phyloP scores from a whole-genome alignment of 2,888 invertebrate genomes.

The Tenthredo amoena region DNA sequence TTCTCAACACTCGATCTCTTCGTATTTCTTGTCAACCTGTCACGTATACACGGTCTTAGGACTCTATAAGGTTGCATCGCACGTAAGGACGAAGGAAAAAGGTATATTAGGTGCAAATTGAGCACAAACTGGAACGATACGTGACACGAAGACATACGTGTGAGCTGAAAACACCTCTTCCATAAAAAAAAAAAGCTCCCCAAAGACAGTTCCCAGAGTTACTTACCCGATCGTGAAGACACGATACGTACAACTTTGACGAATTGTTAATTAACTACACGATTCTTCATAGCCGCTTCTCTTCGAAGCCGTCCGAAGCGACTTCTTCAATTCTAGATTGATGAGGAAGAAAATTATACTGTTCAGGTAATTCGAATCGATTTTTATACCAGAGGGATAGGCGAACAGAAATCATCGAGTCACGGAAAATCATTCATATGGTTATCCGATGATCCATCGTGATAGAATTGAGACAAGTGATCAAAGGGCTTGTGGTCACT shows the following conservation, averaged over 20 bases:
- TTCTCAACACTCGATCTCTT: background rate
- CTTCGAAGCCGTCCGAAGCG: background rate
- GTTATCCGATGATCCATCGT: background rate
- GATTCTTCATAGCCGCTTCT: background rate
- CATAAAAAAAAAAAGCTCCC: background rate
- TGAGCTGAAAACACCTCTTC: background rate
- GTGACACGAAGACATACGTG: background rate
- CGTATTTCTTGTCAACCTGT: background rate
- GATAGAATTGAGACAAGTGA: background rate
- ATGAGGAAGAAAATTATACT: background rate
- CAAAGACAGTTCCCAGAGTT: background rate
- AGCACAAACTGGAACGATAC: background rate
- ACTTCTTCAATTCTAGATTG: background rate
- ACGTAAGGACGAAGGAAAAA: background rate
- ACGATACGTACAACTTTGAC: background rate
- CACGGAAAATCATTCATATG: background rate
- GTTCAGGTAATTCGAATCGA: background rate
- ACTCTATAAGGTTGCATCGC: background rate
- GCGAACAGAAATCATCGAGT: background rate
- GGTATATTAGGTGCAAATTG: constrained; percentile 16
- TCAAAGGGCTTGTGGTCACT: background rate
- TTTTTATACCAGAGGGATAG: background rate
- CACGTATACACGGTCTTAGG: background rate
- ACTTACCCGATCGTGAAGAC: background rate
- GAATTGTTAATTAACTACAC: background rate